Conservation (phyloP, 2,113 vertebrate genomes). For the Halcyon malimbica region DNA sequence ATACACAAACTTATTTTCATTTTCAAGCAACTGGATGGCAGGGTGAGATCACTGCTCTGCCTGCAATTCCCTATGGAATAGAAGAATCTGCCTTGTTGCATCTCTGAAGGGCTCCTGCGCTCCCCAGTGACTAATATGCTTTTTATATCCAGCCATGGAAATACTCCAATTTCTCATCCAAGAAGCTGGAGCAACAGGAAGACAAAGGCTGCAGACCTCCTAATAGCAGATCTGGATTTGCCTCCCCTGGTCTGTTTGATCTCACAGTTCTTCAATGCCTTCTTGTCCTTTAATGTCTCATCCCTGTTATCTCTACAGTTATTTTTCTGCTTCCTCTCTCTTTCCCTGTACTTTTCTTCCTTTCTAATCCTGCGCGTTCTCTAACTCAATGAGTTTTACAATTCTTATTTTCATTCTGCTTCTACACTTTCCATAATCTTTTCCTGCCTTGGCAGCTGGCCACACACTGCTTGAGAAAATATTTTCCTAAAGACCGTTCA, state of each 20-base stretch:
- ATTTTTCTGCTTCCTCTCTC: not conserved
- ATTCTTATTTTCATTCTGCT: not conserved
- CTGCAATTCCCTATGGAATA: not conserved
- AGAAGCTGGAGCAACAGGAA: slow-evolving; percentile 18
- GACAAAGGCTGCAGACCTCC: slow-evolving; percentile 9
- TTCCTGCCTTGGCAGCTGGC: slow-evolving; percentile 25
- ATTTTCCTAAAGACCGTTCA: slow-evolving; percentile 35
- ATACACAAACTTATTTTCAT: not conserved
- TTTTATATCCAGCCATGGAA: slow-evolving; percentile 34
- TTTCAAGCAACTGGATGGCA: not conserved
- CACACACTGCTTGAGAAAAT: slow-evolving; percentile 5
- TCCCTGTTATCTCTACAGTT: not conserved
- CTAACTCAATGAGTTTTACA: not conserved
- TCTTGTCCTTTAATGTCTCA: not conserved
- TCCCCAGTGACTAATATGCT: slow-evolving; percentile 24
- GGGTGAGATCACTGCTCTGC: not conserved
- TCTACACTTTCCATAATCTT: not conserved
- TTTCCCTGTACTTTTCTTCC: not conserved
- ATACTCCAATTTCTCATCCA: not conserved
- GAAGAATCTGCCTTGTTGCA: not conserved
- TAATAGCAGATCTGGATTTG: not conserved
- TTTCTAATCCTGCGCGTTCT: not conserved
- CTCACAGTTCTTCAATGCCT: not conserved
- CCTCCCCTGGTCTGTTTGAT: not conserved
- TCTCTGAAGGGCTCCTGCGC: not conserved